Conservation (phyloP, 2,888 invertebrate genomes). For the Drosophila lacicola region DNA sequence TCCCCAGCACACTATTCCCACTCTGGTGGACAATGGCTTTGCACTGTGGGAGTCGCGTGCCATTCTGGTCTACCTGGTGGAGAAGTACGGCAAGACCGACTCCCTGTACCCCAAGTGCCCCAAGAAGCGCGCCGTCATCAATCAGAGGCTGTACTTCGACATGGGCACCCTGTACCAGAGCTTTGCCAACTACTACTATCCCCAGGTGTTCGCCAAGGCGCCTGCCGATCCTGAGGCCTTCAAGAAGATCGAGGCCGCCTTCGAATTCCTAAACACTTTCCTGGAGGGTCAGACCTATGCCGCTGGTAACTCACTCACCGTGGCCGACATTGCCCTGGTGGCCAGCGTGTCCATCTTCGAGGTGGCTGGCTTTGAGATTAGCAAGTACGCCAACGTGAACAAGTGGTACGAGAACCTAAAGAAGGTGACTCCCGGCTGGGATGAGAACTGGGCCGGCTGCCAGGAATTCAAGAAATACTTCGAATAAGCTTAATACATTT, state of each 20-base stretch:
- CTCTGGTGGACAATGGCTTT: conserved; percentile 93
- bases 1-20: conserved; percentile 94
- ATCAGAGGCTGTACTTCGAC: conserved; percentile 93
- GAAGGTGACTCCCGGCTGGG: conserved; percentile 87
- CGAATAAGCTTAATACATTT: conserved; percentile 42
- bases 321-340: conserved; percentile 91
- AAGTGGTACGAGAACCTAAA: conserved; percentile 88
- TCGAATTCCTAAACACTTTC: conserved; percentile 90
- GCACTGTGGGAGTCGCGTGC: conserved; percentile 94
- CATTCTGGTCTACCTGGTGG: conserved; percentile 91
- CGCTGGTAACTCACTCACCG: conserved; percentile 90
- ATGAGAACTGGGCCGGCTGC: conserved; percentile 87
- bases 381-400: conserved; percentile 89
- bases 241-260: conserved; percentile 89
- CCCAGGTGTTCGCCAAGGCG: conserved; percentile 87
- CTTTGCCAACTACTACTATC: conserved; percentile 90
- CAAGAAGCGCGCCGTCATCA: conserved; percentile 90
- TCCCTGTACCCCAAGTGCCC: conserved; percentile 91
- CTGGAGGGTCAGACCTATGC: conserved; percentile 89
- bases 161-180: conserved; percentile 90
- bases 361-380: conserved; percentile 88
- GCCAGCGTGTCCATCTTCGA: conserved; percentile 90
- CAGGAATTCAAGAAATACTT: conserved; percentile 86
- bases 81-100: conserved; percentile 92
- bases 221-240: conserved; percentile 89